Evolutionary conservation across 2,888 invertebrate genomes (phyloP).

Genomic region (Dugesia japonica): DNA sequence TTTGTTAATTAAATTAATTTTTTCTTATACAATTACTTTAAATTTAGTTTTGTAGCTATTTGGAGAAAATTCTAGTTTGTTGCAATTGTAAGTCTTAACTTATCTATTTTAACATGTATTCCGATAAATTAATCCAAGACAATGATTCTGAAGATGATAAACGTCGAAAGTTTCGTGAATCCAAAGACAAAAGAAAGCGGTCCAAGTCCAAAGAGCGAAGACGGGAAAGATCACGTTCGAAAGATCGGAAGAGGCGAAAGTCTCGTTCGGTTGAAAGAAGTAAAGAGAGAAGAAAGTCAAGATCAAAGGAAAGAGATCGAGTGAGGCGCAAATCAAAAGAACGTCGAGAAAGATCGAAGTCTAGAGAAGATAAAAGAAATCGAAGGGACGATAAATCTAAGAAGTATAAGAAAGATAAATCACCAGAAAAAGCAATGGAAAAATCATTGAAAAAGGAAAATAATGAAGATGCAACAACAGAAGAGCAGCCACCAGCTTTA

Average conservation of each 20-base stretch:
- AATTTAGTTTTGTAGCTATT: background rate
- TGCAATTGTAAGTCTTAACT: background rate
- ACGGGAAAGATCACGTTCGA: background rate
- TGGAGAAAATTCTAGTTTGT: background rate
- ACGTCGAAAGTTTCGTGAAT: background rate
- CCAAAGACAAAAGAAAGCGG: background rate
- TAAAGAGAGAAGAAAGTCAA: background rate
- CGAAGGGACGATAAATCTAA: background rate
- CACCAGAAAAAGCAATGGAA: background rate
- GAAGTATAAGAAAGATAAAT: background rate
- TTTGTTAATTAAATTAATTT: background rate
- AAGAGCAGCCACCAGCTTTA: background rate
- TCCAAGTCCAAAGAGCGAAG: background rate
- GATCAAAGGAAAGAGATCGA: background rate
- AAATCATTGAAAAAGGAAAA: background rate
- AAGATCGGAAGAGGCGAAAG: background rate
- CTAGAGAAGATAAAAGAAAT: background rate
- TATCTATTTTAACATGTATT: background rate
- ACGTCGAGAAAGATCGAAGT: background rate
- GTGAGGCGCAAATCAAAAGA: background rate
- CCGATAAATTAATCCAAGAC: constrained; percentile 4
- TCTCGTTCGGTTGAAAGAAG: background rate
- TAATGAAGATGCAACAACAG: background rate
- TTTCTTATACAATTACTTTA: background rate
- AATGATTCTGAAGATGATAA: background rate